Conservation (phyloP, 53 echinoderm and acorn worm genomes). For the Paracentrotus lividus region DNA sequence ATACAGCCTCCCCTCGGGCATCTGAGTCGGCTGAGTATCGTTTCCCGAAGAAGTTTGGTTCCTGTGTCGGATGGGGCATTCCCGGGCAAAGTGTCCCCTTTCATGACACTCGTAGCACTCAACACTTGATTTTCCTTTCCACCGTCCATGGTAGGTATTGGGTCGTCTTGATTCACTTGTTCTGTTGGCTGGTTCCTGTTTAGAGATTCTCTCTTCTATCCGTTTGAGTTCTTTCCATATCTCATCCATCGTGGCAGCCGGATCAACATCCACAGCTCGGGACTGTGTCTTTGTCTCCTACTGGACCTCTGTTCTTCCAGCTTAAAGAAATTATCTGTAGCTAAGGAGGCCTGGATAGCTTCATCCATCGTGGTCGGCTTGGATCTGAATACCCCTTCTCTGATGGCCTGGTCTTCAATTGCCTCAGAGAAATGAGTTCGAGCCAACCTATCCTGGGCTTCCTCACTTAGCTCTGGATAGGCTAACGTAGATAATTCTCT, state of each 20-base stretch:
- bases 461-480: no score
- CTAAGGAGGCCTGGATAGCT: slow-evolving; percentile 67
- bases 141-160: neutral
- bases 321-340: slow-evolving; percentile 63
- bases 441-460: no score
- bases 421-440: slow-evolving; percentile 82
- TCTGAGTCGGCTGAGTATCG: neutral
- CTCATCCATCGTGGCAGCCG: neutral
- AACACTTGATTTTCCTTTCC: neutral
- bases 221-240: neutral
- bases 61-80: neutral
- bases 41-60: neutral
- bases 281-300: neutral
- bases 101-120: neutral
- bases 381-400: slow-evolving; percentile 70
- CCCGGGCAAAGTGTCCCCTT: neutral
- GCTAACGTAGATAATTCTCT: no score
- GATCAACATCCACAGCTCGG: slow-evolving; percentile 5
- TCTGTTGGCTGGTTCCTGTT: slow-evolving; percentile 10
- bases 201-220: neutral
- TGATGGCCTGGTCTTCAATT: slow-evolving; percentile 61
- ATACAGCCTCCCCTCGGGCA: slow-evolving; percentile 1
- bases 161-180: neutral
- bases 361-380: slow-evolving; percentile 56
- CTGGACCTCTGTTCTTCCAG: slow-evolving; percentile 60